Evolutionary conservation across 1,140 invertebrate species (phyloP), one percentile per base, ranked within the genome.

Genomic region (Atta cephalotes): DNA sequence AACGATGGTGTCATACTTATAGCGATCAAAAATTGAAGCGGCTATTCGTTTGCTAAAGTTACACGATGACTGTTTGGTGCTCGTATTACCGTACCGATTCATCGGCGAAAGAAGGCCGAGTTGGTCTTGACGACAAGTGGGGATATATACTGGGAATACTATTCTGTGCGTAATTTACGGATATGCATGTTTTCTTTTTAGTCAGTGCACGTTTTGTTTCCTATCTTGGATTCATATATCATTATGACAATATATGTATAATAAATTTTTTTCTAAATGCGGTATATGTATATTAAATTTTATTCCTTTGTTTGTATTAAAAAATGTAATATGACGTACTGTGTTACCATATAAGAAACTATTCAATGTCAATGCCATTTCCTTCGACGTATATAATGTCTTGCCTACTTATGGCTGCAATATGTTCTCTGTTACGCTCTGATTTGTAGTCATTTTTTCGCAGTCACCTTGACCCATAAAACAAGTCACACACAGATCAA

Each of bases 371-470:
- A 91, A 91, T 91, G 89, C 80, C 87, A 81, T 87, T 87, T 87
- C 84, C 87, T 51, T 89, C 87, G 88, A 65, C 76, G 88, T 86
- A 91, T 92, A 92, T 91, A 91, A 92, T 91, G 80, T 66, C 74
- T 82, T 79, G 74, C 91, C 93, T 89, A 89, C 93, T 89, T 94
- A 94, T 91, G 92, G 94, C 81, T 91, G 94, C 94, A 94, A 95
- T 94, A 88, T 2, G 9, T 49, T 70, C n/a, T 68, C 39, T 70
- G 21, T 70, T 70, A 70, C 88, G 62, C 91, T 92, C 92, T 92
- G 91, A 92, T 92, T 93, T 92, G 91, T 93, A 92, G 91, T 92
- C 92, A 93, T 94, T 94, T 94, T 93, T 94, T 91, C 93, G 88
- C 91, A 85, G 78, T 21, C 76, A 94, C 93, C 94, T 93, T 94